Conservation (phyloP, 2,888 invertebrate genomes). For the Octonoba sinensis region DNA sequence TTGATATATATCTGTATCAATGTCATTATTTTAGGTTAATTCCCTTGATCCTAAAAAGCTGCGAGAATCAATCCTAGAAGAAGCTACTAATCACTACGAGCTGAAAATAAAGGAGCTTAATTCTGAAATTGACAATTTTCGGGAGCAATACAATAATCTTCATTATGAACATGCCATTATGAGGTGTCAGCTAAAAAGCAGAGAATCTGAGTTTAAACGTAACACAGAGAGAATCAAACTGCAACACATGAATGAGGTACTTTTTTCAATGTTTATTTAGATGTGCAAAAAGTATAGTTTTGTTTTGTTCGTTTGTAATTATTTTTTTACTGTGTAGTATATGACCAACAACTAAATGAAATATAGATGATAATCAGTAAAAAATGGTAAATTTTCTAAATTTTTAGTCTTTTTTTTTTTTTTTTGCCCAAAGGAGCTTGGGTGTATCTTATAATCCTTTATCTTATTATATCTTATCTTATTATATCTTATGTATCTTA, state of each 20-base stretch:
- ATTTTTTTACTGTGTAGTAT: too few relatives aligned
- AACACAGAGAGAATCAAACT: conserved; percentile 41
- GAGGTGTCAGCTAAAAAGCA: conserved; percentile 33
- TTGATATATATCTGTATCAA: not conserved
- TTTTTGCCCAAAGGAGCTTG: too few relatives aligned
- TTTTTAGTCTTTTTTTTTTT: too few relatives aligned
- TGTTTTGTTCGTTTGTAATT: too few relatives aligned
- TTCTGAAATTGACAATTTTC: conserved; percentile 21
- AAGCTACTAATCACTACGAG: conserved; percentile 45
- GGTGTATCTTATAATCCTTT: too few relatives aligned
- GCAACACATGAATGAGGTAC: conserved; percentile 51
- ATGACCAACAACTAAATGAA: too few relatives aligned
- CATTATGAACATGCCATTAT: conserved; percentile 49
- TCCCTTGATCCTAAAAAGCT: conserved; percentile 30
- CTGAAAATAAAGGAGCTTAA: conserved; percentile 39
- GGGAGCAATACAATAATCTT: conserved; percentile 37
- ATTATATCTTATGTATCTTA: too few relatives aligned
- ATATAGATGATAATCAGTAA: too few relatives aligned
- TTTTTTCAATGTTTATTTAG: not conserved
- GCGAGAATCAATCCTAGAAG: conserved; percentile 26
- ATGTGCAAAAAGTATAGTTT: not conserved
- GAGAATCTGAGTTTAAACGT: conserved; percentile 39
- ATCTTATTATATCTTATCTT: too few relatives aligned
- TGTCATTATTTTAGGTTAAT: conserved; percentile 17
- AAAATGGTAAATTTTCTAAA: too few relatives aligned